These are phyloP conservation scores for Solen grandis DNA, from an alignment of 1,140 invertebrate species.

Conservation along the genomic window DNA sequence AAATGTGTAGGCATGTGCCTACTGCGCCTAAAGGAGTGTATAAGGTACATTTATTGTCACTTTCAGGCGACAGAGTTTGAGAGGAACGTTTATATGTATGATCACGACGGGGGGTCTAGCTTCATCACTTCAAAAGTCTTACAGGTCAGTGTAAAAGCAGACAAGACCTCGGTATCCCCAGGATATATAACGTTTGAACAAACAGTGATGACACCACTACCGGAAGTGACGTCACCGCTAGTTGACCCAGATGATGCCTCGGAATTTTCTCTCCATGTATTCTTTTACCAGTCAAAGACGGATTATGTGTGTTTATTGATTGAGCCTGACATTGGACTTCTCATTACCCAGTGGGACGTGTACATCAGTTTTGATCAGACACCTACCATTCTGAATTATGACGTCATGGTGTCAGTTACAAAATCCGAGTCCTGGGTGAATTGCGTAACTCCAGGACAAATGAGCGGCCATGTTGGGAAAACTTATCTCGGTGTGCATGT, in stretches of 20 bases:
- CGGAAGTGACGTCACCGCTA: neutral
- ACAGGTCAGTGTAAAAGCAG: neutral
- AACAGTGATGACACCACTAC: neutral
- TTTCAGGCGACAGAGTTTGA: neutral
- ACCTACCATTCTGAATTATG: constrained; percentile 21
- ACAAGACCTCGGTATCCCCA: neutral
- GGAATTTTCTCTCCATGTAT: neutral
- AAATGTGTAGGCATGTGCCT: too few relatives aligned
- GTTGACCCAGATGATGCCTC: neutral
- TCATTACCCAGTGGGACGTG: neutral
- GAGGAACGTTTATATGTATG: neutral
- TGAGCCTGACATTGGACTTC: neutral
- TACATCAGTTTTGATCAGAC: constrained; percentile 9
- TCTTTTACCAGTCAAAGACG: neutral
- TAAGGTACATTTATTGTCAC: too few relatives aligned
- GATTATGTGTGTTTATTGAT: constrained; percentile 34
- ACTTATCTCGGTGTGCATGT: constrained; percentile 13
- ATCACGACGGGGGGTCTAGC: neutral
- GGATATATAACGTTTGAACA: neutral
- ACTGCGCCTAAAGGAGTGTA: too few relatives aligned
- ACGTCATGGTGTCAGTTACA: neutral
- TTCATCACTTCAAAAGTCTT: neutral
- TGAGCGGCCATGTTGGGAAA: constrained; percentile 14
- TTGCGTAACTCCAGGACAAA: constrained; percentile 5
- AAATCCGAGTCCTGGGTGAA: constrained; percentile 1